Percentiles rank a stretch among this genome's conserved stretches.
Evolutionary conservation across 2,113 vertebrate species (phyloP).

Genomic region (Elachura formosa): DNA sequence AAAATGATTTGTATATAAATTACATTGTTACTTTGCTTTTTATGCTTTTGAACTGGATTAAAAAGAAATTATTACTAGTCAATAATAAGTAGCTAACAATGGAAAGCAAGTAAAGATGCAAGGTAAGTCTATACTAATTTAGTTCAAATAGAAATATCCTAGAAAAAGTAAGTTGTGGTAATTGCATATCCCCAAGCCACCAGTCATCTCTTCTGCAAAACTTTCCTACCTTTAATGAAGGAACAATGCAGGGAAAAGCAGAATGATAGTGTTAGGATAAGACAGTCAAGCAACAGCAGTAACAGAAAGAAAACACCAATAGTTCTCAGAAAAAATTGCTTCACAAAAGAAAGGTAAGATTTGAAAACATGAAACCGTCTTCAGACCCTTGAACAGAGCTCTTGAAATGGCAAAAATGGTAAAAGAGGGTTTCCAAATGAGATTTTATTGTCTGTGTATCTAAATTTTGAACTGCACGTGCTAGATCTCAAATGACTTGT

Average conservation of each 20-base stretch:
- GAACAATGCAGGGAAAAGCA: background rate
- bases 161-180: background rate
- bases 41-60: background rate
- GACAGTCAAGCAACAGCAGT: background rate
- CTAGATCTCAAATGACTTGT: background rate
- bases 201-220: background rate
- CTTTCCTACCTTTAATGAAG: background rate
- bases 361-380: background rate
- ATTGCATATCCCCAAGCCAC: rapidly evolving
- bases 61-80: background rate
- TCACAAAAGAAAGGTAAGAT: background rate
- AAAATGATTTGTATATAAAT: background rate
- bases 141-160: background rate
- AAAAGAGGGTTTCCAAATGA: background rate
- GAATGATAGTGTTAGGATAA: background rate
- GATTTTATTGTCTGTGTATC: background rate
- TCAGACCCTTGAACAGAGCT: background rate
- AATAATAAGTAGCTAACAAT: background rate
- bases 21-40: background rate
- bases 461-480: background rate
- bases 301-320: background rate
- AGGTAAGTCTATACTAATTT: background rate
- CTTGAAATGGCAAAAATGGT: background rate
- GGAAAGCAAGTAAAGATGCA: background rate
- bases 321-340: background rate